Evolutionary conservation across 2,888 invertebrate species (phyloP).

Genomic region (Chouioia cunea): DNA sequence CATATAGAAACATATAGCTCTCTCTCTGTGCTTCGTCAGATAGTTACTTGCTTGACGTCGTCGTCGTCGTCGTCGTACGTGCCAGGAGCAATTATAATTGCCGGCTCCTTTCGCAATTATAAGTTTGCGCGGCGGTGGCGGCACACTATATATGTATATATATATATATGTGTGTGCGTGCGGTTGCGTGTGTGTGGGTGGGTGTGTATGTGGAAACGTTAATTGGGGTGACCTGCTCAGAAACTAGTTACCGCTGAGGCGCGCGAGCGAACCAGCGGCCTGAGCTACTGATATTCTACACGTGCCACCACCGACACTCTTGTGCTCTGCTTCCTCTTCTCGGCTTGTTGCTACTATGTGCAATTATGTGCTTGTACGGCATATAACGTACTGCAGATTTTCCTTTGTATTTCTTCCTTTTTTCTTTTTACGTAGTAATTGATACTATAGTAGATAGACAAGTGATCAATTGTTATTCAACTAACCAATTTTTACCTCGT

Average conservation of each 20-base stretch:
- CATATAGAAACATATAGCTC: not conserved
- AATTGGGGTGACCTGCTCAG: slow-evolving; percentile 69
- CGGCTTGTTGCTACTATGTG: not conserved
- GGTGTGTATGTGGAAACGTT: slow-evolving; percentile 66
- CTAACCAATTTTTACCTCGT: no score
- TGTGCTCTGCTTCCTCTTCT: slow-evolving; percentile 3
- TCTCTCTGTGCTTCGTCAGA: not conserved
- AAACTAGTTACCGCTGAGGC: slow-evolving; percentile 64
- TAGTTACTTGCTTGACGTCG: slow-evolving; percentile 2
- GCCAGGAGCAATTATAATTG: slow-evolving; percentile 67
- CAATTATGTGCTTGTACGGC: not conserved
- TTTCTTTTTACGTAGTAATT: no score
- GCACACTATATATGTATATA: slow-evolving; percentile 45
- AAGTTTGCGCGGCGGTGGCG: slow-evolving; percentile 64
- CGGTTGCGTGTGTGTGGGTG: slow-evolving; percentile 50
- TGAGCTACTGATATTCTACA: slow-evolving; percentile 60
- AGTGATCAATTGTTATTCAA: no score
- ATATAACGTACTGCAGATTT: not conserved
- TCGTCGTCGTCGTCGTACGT: slow-evolving; percentile 60
- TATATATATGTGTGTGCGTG: no score
- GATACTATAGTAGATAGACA: no score
- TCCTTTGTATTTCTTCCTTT: not conserved
- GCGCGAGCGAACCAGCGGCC: slow-evolving; percentile 14
- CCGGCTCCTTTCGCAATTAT: slow-evolving; percentile 69
- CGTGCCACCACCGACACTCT: slow-evolving; percentile 20